Base-by-base conservation (phyloP, 2,113 vertebrate species). In the Cololabis saira region DNA sequence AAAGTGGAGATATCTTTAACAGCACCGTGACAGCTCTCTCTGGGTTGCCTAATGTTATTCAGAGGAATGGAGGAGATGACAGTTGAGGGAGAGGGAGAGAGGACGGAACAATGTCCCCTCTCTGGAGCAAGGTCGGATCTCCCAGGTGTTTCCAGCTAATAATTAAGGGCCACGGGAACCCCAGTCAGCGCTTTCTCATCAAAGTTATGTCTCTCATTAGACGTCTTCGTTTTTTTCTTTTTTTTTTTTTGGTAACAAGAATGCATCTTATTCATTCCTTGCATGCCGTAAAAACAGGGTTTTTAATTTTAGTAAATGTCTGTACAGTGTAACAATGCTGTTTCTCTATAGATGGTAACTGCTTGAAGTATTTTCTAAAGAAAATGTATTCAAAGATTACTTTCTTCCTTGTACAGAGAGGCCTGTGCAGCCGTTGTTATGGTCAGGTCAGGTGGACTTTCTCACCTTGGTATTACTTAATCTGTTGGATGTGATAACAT, bases 61-160 rank as follows among this genome's bases (percentile, higher is more conserved):
- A 56, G 13, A 54, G 51, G 14, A 50, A n/a, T 42, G 12, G 6
- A 18, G 13, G 24, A 5, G 21, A 37, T 8, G n/a, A 27, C 17
- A 42, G 5, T 1, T 27, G 37, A 30, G 24, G 9, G 37, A 18
- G 56, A 48, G 30, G 1, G 0, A 27, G 3, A n/a, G 12, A 19
- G 15, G 17, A 21, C 17, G 42, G 24, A 72, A 74, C 75, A 76
- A 59, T 82, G 56, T 71, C 57, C n/a, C 30, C 54, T 73, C 57
- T 72, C 55, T 58, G 40, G 17, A 65, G 53, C 52, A 56, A 67
- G 63, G 50, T 82, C 12, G 0, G 21, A 54, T 78, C 53, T 67
- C 63, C 37, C 67, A 81, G 58, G 72, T 85, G 74, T 75, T 74
- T 73, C 12, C 63, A 68, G 57, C 19, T 69, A 60, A 49, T 79